Conservation (phyloP, 1,140 invertebrate species). For the Platorchestia sp. region DNA sequence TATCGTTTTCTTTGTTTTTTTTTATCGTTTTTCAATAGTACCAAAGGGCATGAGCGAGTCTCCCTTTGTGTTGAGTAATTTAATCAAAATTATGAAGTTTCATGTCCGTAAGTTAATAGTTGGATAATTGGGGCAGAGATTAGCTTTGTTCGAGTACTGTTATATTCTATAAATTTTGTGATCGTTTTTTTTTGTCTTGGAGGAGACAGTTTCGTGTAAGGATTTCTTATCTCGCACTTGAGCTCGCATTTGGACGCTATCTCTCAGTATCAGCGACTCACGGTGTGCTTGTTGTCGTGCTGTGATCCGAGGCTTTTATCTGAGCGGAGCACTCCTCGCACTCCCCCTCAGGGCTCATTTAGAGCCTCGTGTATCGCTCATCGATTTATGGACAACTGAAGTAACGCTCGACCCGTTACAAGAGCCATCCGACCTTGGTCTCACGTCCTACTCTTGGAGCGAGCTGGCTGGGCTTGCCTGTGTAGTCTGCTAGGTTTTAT, state of each 20-base stretch:
- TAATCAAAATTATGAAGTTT: too few species aligned
- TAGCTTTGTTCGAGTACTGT: too few species aligned
- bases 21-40: too few species aligned
- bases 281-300: neutral
- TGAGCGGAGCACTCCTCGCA: neutral
- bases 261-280: neutral
- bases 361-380: neutral
- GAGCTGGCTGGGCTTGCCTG: neutral
- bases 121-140: too few species aligned
- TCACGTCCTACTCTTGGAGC: neutral
- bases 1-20: too few species aligned
- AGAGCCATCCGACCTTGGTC: too few species aligned
- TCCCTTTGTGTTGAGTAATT: too few species aligned
- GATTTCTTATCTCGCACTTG: neutral
- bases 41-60: too few species aligned
- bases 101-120: too few species aligned
- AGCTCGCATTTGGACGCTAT: neutral
- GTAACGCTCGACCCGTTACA: neutral
- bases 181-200: neutral
- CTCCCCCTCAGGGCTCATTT: neutral
- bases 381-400: constrained; percentile 1
- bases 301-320: neutral
- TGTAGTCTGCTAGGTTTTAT: neutral
- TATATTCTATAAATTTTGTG: too few species aligned
- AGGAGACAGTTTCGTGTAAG: neutral